Percentiles rank a stretch among this genome's conserved stretches.
Evolutionary conservation across 2,797 vertebrate species (phyloP).

Genomic region (Lepidocolaptes lacrymiger): DNA sequence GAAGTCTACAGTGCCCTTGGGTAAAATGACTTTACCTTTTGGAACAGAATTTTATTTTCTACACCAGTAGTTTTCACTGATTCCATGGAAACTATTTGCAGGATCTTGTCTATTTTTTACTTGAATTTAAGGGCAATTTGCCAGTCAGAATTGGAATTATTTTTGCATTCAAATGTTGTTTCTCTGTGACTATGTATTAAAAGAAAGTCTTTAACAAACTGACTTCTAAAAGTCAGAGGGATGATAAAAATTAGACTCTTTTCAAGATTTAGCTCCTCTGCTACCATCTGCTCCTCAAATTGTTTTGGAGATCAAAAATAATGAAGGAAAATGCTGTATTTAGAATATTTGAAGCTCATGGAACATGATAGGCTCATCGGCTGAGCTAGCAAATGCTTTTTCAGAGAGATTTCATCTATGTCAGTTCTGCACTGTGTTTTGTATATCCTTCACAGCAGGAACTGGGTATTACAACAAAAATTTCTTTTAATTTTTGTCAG

Average conservation of each 20-base stretch:
- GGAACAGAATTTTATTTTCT: constrained; percentile 1
- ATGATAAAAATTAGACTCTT: background rate
- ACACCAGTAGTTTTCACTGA: background rate
- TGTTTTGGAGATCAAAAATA: background rate
- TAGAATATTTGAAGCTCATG: background rate
- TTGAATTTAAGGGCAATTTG: background rate
- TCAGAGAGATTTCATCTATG: background rate
- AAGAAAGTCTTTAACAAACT: background rate
- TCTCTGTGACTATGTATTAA: background rate
- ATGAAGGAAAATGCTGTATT: background rate
- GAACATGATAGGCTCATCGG: background rate
- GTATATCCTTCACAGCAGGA: background rate
- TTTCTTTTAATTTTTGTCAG: background rate
- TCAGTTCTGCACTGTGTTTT: background rate
- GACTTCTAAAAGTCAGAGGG: background rate
- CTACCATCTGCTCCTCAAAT: background rate
- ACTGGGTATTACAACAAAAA: background rate
- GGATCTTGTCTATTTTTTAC: background rate
- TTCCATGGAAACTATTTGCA: constrained; percentile 33
- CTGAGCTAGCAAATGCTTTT: background rate
- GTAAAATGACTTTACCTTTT: constrained; percentile 13
- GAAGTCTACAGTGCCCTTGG: background rate
- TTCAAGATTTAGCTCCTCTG: background rate
- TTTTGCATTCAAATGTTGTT: background rate
- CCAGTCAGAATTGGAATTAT: background rate